Percentiles rank a stretch among this genome's conserved stretches.
Evolutionary conservation across 2,113 vertebrate species (phyloP).

Genomic region (Henicopernis longicauda): DNA sequence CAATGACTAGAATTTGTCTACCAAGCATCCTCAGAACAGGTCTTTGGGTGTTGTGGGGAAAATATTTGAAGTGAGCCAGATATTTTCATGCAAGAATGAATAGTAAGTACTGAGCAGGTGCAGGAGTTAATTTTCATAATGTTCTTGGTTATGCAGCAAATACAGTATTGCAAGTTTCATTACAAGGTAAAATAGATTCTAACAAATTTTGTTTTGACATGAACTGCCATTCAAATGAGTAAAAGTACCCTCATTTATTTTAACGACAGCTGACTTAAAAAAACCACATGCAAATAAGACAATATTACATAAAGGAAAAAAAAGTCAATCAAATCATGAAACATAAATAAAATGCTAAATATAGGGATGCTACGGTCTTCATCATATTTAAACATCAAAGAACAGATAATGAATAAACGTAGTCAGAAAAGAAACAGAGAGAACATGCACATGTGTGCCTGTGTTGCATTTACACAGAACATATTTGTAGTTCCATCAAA

Average conservation of each 20-base stretch:
- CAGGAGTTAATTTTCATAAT: conserved; percentile 60
- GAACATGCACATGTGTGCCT: accelerated
- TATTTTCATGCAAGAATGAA: conserved; percentile 20
- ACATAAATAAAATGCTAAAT: background rate
- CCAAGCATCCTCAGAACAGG: background rate
- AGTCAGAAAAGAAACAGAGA: background rate
- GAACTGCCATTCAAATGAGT: conserved; percentile 54
- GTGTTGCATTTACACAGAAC: background rate
- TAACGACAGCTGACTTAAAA: conserved; percentile 26
- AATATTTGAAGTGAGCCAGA: background rate
- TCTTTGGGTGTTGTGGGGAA: background rate
- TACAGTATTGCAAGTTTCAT: conserved; percentile 44
- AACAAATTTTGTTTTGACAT: conserved; percentile 62
- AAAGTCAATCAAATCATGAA: background rate
- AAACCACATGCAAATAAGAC: background rate
- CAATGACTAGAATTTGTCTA: background rate
- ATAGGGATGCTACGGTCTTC: background rate
- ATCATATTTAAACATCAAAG: background rate
- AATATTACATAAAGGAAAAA: background rate
- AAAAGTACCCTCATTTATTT: conserved; percentile 31
- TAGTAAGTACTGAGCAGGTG: conserved; percentile 53
- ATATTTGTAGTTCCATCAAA: background rate
- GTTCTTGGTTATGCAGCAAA: conserved; percentile 45
- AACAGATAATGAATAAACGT: background rate
- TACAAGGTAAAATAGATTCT: conserved; percentile 44